A percentile compares a stretch with the other conserved stretches of the same genome.
Conservation (phyloP, 2,888 invertebrate species). For the Glyphotaelius pellucidus region DNA sequence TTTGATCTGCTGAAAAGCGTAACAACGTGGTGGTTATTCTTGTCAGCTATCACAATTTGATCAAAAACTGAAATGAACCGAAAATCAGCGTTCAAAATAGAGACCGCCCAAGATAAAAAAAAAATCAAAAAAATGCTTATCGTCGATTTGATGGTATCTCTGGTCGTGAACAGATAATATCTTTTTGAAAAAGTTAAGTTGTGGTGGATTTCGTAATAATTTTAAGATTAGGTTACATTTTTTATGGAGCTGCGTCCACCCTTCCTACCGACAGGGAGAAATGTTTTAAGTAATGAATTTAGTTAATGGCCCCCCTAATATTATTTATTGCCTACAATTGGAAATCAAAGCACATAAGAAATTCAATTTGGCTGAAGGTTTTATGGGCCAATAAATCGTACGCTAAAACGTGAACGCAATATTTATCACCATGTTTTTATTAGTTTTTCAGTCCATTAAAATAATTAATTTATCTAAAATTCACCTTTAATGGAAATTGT, state of each 20-base stretch:
- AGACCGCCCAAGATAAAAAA: too few relatives aligned
- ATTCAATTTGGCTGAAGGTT: not conserved
- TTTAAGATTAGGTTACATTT: too few relatives aligned
- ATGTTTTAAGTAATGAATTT: not conserved
- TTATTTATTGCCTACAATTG: not conserved
- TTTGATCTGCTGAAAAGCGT: too few relatives aligned
- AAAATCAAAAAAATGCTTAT: too few relatives aligned
- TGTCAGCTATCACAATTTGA: too few relatives aligned
- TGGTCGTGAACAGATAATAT: too few relatives aligned
- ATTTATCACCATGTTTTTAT: not conserved
- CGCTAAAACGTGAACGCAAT: not conserved
- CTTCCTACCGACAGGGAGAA: not conserved
- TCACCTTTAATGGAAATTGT: not conserved
- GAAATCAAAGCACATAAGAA: constrained; percentile 2
- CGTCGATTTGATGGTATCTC: too few relatives aligned
- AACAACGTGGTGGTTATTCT: too few relatives aligned
- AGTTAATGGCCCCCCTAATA: not conserved
- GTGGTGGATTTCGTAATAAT: too few relatives aligned
- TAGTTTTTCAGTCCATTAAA: not conserved
- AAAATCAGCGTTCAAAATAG: too few relatives aligned
- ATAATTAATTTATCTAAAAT: not conserved
- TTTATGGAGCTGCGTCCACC: not conserved
- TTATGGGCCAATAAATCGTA: not conserved
- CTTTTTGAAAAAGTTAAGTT: too few relatives aligned
- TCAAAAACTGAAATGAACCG: too few relatives aligned